Evolutionary conservation across 2,113 vertebrate genomes (phyloP).

Genomic region (Ammospiza nelsoni): DNA sequence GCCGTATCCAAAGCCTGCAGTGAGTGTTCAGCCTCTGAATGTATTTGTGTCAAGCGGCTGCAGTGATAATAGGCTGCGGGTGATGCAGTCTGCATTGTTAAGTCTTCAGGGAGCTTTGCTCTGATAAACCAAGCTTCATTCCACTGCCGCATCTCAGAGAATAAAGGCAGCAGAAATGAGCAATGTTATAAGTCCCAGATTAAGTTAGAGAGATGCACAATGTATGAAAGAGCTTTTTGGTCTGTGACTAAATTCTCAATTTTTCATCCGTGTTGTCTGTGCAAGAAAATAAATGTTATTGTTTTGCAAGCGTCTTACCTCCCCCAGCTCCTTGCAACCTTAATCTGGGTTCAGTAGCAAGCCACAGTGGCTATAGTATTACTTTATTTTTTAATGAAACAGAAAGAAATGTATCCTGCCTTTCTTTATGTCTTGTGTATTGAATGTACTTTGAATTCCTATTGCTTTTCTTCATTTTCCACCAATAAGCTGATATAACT

Average conservation of each 20-base stretch:
- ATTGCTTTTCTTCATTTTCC: neutral
- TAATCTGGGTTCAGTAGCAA: neutral
- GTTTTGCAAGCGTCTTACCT: neutral
- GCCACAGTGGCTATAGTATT: neutral
- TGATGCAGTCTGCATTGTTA: constrained; percentile 39
- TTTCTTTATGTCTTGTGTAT: neutral
- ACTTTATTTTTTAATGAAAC: neutral
- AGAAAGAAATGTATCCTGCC: neutral
- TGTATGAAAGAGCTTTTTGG: neutral
- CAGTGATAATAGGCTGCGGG: constrained; percentile 58
- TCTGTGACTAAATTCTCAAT: neutral
- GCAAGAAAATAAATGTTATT: neutral
- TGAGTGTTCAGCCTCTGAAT: constrained; percentile 32
- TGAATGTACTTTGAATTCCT: neutral
- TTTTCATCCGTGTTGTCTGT: neutral
- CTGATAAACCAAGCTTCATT: constrained; percentile 14
- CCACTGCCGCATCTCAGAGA: neutral
- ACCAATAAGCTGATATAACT: neutral
- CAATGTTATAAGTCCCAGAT: neutral
- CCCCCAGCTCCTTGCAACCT: neutral
- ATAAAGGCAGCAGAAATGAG: neutral
- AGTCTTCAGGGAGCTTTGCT: constrained; percentile 52
- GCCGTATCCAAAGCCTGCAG: neutral
- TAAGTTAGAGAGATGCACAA: neutral
- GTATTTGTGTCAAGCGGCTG: constrained; percentile 60